A percentile compares a stretch with the other conserved stretches of the same genome.
Conservation (phyloP, 2,888 invertebrate species). For the Lissocephala sabroskyi region DNA sequence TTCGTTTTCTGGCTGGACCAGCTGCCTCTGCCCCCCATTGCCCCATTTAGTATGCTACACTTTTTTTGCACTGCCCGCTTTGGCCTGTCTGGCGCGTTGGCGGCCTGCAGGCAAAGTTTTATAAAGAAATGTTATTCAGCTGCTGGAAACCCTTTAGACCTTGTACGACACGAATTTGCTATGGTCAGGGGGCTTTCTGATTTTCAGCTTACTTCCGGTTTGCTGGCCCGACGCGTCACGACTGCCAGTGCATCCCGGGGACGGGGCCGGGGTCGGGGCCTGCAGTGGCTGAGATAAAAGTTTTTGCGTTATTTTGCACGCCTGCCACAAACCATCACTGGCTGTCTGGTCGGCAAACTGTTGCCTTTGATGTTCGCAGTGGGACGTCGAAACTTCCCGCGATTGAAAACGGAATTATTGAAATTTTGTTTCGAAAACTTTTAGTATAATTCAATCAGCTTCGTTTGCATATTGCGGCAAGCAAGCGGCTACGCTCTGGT, state of each 20-base stretch:
- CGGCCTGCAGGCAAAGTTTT: too few relatives aligned
- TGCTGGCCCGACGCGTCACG: too few relatives aligned
- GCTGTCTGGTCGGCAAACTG: too few relatives aligned
- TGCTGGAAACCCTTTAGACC: neutral
- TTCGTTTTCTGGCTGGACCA: neutral
- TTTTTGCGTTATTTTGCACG: slow-evolving; percentile 21
- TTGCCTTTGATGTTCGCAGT: slow-evolving; percentile 18
- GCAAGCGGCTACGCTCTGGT: neutral
- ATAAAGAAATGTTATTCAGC: neutral
- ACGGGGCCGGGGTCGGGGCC: too few relatives aligned
- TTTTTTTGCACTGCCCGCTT: slow-evolving; percentile 22
- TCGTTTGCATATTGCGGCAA: slow-evolving; percentile 22
- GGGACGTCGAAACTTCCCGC: too few relatives aligned
- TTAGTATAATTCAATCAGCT: slow-evolving; percentile 41
- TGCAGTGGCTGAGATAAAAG: slow-evolving; percentile 28
- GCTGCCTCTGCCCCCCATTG: neutral
- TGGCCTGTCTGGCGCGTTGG: too few relatives aligned
- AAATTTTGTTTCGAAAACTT: slow-evolving; percentile 37
- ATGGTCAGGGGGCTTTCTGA: neutral
- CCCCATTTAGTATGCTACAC: slow-evolving; percentile 22
- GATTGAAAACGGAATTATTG: slow-evolving; percentile 40
- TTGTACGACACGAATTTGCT: too few relatives aligned
- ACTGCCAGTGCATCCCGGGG: too few relatives aligned
- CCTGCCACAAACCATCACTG: too few relatives aligned
- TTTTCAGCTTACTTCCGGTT: slow-evolving; percentile 1